These are phyloP conservation scores for Etheostoma perlongum DNA, from an alignment of 2,797 vertebrate species.

Conservation along the genomic window DNA sequence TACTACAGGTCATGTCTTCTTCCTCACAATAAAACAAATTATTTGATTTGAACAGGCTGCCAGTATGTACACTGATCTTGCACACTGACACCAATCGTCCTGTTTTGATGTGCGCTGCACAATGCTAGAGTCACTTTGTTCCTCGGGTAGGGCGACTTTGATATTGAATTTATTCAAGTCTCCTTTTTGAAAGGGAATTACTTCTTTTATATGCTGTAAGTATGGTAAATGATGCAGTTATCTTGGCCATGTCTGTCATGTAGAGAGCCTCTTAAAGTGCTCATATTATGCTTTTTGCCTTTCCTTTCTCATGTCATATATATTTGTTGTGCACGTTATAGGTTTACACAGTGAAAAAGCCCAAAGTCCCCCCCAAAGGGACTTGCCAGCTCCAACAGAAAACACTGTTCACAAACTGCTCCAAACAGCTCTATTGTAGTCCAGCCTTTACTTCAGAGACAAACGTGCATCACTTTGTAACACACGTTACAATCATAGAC, in stretches of 20 bases:
- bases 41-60: constrained; percentile 25
- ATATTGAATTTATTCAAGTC: too few species aligned
- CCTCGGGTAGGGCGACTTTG: neutral
- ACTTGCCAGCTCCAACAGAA: too few species aligned
- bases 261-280: neutral
- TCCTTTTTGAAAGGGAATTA: neutral
- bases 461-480: too few species aligned
- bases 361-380: too few species aligned
- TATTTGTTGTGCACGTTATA: too few species aligned
- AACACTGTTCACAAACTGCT: too few species aligned
- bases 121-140: constrained; percentile 10
- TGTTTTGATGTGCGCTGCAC: constrained; percentile 3
- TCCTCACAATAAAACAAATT: neutral
- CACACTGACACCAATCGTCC: constrained; percentile 12
- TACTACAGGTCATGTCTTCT: neutral
- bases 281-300: too few species aligned
- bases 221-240: neutral
- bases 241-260: neutral
- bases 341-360: too few species aligned
- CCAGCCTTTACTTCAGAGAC: too few species aligned
- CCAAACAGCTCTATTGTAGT: too few species aligned
- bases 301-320: too few species aligned
- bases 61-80: constrained; percentile 5
- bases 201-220: neutral
- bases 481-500: too few species aligned